Conservation (phyloP, 2,113 vertebrate genomes). For the Cynopterus brachyotis region DNA sequence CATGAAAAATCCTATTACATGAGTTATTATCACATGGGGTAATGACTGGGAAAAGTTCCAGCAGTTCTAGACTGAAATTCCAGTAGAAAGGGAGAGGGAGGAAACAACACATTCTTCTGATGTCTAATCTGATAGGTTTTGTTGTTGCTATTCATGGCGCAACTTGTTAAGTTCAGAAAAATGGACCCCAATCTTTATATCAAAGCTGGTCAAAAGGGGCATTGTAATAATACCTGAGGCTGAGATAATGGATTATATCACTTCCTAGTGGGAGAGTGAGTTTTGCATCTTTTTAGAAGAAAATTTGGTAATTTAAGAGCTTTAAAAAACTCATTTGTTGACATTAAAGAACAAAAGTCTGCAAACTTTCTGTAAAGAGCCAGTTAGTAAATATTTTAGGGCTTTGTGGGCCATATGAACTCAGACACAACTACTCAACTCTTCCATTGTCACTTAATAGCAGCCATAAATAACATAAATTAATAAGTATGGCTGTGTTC, state of each 20-base stretch:
- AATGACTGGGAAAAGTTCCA: not conserved
- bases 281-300: not conserved
- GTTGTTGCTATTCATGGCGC: not conserved
- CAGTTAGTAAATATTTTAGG: not conserved
- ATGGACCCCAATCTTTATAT: not conserved
- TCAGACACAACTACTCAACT: not conserved
- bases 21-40: not conserved
- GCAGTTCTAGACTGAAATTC: not conserved
- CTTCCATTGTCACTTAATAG: not conserved
- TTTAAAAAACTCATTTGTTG: not conserved
- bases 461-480: not conserved
- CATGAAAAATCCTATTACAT: conserved; percentile 8
- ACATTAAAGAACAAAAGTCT: not conserved
- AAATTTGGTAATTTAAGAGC: not conserved
- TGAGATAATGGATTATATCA: not conserved
- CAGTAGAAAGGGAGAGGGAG: not conserved
- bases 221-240: not conserved
- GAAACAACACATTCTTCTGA: not conserved
- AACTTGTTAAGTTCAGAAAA: not conserved
- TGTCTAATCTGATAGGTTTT: not conserved
- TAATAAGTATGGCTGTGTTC: not conserved
- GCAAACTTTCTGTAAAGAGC: not conserved
- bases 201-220: not conserved
- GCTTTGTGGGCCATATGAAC: not conserved
- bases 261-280: not conserved